Evolutionary conservation across 2,888 invertebrate species (phyloP), one percentile per base, ranked within the genome.

Genomic region (Thera britannica): DNA sequence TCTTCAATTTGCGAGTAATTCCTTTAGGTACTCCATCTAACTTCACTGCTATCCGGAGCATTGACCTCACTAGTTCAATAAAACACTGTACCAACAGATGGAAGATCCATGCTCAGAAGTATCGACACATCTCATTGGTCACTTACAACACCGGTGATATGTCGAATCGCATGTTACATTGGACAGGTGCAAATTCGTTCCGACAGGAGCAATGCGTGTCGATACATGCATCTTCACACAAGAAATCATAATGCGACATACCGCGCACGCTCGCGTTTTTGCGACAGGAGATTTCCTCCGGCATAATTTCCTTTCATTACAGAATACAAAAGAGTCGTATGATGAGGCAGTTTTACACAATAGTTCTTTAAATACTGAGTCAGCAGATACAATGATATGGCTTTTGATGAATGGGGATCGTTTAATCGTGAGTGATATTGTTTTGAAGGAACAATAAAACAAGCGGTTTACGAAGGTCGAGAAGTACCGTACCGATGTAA

Each of bases 181-280:
- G 46, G 58, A 23, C 64, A 57, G 68, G 64, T 62, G 70, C 62
- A 65, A 66, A 71, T 69, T 72, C 61, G 72, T 66, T 71, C 58
- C 67, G 70, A 65, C 56, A 65, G 51, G 38, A 51, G 58, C 6
- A 49, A 62, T 73, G 71, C 64, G 68, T 70, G 61, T 66, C 67
- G 62, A 67, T 52, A 54, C 58, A 44, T 36, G 8, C 34, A 55
- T 41, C 55, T 56, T 41, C 56, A 57, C 49, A 56, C 55, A 66
- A 66, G 66, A 70, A 63, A 52, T 59, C 41, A 58, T 57, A 69
- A 65, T 60, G 71, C 70, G 67, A 63, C 70, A 70, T 73, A 63
- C 72, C 73, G 58, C 72, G 65, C 68, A 67, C 7, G 71, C 52
- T 54, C 52, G n/a, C 57, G 62, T 68, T 70, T 72, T 73, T 72